phyloP scores from a whole-genome alignment of 1,140 invertebrate species.

The Acromyrmex charruanus region DNA sequence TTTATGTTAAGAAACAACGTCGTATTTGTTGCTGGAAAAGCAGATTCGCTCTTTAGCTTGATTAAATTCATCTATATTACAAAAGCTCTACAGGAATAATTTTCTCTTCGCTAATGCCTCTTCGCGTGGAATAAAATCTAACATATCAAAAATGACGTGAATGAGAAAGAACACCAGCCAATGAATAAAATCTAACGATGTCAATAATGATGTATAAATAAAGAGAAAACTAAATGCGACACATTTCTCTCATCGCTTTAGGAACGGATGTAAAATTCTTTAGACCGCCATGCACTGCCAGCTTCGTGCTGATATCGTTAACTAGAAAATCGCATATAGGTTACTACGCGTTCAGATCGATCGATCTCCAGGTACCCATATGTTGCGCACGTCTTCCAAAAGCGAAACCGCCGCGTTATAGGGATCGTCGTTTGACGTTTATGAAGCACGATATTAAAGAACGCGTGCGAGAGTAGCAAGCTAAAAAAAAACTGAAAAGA shows the following conservation, averaged over 20 bases:
- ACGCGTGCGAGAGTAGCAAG: constrained; percentile 1
- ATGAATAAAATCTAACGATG: constrained; percentile 45
- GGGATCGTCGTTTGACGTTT: constrained; percentile 37
- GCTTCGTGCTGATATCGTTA: constrained; percentile 22
- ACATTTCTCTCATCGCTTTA: constrained; percentile 7
- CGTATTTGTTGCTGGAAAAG: neutral
- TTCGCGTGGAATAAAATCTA: constrained; percentile 19
- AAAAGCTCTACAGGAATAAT: constrained; percentile 17
- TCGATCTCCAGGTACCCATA: constrained; percentile 45
- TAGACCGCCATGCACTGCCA: neutral
- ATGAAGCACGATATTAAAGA: constrained; percentile 24
- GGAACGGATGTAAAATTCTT: neutral
- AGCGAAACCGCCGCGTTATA: neutral
- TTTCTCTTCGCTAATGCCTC: neutral
- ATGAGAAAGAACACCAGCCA: neutral
- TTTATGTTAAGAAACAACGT: neutral
- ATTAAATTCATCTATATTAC: constrained; percentile 29
- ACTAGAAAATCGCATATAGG: constrained; percentile 32
- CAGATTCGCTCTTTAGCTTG: neutral
- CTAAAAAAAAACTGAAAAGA: neutral
- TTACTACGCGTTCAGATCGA: constrained; percentile 40
- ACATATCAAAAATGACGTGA: constrained; percentile 17
- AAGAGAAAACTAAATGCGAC: constrained; percentile 24
- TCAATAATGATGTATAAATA: constrained; percentile 20
- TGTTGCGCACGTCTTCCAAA: constrained; percentile 32